A percentile compares a stretch with the other conserved stretches of the same genome.
Evolutionary conservation across 2,888 invertebrate genomes (phyloP).

Genomic region (Linyphia triangularis): DNA sequence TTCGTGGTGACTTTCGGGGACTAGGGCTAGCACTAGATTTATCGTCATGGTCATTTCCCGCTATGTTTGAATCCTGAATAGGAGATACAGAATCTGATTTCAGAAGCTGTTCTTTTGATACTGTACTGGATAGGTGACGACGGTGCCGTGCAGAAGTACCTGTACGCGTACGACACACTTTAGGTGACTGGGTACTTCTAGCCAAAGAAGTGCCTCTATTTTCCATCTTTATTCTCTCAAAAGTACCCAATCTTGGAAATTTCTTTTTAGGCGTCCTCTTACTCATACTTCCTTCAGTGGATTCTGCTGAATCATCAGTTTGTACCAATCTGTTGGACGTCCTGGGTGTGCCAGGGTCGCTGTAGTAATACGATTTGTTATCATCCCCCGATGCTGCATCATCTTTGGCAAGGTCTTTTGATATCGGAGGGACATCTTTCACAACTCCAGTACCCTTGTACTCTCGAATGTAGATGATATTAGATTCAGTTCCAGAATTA

Average conservation of each 20-base stretch:
- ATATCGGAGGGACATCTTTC: not conserved
- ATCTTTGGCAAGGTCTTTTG: not conserved
- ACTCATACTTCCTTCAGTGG: not conserved
- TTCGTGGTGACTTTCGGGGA: not conserved
- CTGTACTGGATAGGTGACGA: constrained; percentile 10
- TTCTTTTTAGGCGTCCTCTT: constrained; percentile 37
- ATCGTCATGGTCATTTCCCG: not conserved
- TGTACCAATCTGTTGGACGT: constrained; percentile 37
- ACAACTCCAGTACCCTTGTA: not conserved
- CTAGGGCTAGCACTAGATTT: not conserved
- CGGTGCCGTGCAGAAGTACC: constrained; percentile 48
- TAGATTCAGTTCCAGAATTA: constrained; percentile 24
- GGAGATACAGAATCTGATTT: constrained; percentile 35
- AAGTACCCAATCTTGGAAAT: constrained; percentile 57
- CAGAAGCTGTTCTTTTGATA: constrained; percentile 45
- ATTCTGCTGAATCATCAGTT: constrained; percentile 34
- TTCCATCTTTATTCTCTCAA: constrained; percentile 57
- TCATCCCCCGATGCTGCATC: not conserved
- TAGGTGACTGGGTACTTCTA: not conserved
- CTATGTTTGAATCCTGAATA: not conserved
- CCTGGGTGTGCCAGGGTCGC: constrained; percentile 8
- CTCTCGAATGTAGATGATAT: constrained; percentile 11
- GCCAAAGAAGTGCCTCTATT: not conserved
- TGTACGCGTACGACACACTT: constrained; percentile 10
- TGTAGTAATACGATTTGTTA: not conserved